Base-by-base conservation (phyloP, 2,113 vertebrate genomes). In the Pluvianellus socialis region DNA sequence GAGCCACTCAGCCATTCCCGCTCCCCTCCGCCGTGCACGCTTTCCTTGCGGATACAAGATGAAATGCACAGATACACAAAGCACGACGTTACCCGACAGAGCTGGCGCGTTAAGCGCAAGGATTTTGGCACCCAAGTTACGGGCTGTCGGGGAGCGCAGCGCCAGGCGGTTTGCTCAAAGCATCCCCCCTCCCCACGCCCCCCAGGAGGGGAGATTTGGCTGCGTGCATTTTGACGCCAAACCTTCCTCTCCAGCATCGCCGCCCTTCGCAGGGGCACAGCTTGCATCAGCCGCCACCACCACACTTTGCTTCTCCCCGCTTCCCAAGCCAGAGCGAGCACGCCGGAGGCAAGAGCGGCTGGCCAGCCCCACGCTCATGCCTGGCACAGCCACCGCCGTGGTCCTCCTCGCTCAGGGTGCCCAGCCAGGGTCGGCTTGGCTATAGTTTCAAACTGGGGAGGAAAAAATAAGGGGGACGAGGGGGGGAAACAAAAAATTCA, bases 381-480 rank as follows among this genome's bases (percentile, higher is more conserved):
- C 66, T 40, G 80, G 79, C 92, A 50, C 23, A 0, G 68, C 59
- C 7, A 7, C 17, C 67, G n/a, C 45, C 8, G 1, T 0, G 14
- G 86, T 70, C 58, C 58, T 74, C 19, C 50, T 76, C 67, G 70
- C 13, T 40, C 44, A 3, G 42, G 23, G 73, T 1, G 0, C 67
- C 82, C 33, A 9, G 79, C 1, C 1, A 87, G 55, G 74, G 82
- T 68, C 16, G 38, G 75, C 70, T 90, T 53, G 66, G 77, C 87
- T 79, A 77, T 12, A 52, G 91, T 65, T 94, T 84, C 38, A 81
- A 83, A 97, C 87, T 90, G 96, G 94, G 86, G 96, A 33, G 40
- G 93, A 40, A 91, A 94, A 91, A 77, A 92, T 79, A 95, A 94
- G 71, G 86, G 72, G 90, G 87, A 67, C 12, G 33, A 97, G 94